phyloP scores from a whole-genome alignment of 1,140 invertebrate genomes.

The Aplysia californica region DNA sequence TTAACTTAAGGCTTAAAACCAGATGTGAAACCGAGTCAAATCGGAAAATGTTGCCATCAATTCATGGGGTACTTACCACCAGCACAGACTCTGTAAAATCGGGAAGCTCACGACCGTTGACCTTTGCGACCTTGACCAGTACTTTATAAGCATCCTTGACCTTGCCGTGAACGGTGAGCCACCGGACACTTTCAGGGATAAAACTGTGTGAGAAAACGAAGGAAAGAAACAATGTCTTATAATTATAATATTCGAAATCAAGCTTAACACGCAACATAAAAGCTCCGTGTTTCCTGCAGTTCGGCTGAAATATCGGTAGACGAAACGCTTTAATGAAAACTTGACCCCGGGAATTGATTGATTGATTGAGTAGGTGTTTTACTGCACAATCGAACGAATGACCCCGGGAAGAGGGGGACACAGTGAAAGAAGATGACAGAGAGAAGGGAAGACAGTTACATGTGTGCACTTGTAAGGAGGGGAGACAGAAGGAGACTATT shows the following conservation, averaged over 20 bases:
- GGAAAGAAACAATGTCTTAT: neutral
- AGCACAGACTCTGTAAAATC: no score
- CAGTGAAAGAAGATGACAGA: neutral
- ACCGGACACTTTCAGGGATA: slow-evolving; percentile 47
- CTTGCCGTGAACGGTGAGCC: slow-evolving; percentile 41
- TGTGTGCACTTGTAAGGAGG: neutral
- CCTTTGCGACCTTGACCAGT: slow-evolving; percentile 31
- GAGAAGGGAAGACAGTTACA: neutral
- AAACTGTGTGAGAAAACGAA: slow-evolving; percentile 15
- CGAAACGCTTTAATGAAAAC: no score
- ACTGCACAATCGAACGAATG: no score
- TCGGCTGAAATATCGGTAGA: neutral
- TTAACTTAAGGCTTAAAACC: no score
- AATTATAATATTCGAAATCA: neutral
- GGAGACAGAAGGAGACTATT: no score
- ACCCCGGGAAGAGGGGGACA: no score
- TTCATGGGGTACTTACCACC: no score
- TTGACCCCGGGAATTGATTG: no score
- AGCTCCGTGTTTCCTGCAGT: neutral
- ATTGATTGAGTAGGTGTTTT: no score
- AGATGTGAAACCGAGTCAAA: no score
- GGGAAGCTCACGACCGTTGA: no score
- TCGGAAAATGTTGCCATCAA: no score
- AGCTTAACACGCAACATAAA: neutral
- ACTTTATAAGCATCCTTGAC: slow-evolving; percentile 44